Evolutionary conservation across 2,797 vertebrate species (phyloP), one percentile per base, ranked within the genome.

Genomic region (Neopelma chrysocephalum): DNA sequence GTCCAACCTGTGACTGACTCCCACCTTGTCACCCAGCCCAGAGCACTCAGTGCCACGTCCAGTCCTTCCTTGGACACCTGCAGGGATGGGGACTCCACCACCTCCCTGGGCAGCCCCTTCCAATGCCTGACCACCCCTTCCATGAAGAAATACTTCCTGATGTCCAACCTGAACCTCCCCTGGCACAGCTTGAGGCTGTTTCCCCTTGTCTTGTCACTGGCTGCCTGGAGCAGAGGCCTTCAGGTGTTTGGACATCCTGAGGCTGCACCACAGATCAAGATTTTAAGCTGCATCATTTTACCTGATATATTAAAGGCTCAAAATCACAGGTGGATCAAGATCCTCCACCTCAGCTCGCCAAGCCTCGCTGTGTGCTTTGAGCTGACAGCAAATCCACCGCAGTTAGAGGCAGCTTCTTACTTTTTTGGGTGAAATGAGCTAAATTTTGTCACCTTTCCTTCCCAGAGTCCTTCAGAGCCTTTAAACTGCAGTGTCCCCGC

Each of bases 181-280:
- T 36, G 45, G 45, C 10, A 27, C 64, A 66, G 45, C 25, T 14
- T 20, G 45, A 66, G 64, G 25, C 17, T 7, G 15, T 27, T 34
- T 66, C 25, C 6, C 18, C 25, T 45, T 48, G 45, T 66, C 64
- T n/a, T 27, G n/a, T n/a, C 42, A 23, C 17, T 36, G 45, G n/a
- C 3, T 27, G 18, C 32, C 25, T 34, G 25, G 43, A 66, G 25
- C 22, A 47, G 45, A 66, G 43, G 17, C n/a, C 48, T 66, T 22
- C 20, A 29, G 36, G 54, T 1, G 6, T 40, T 34, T 25, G 0
- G 9, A 29, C 54, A 9, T 16, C 50, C 2, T 15, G 42, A 32
- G 53, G 34, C 12, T 22, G 34, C 16, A 20, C 1, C 43, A 66
- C 22, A 82, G 31, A 40, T 6, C 53, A 23, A 40, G 47, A 76